Evolutionary conservation across 2,113 vertebrate genomes (phyloP).

Genomic region (Hippocampus abdominalis): DNA sequence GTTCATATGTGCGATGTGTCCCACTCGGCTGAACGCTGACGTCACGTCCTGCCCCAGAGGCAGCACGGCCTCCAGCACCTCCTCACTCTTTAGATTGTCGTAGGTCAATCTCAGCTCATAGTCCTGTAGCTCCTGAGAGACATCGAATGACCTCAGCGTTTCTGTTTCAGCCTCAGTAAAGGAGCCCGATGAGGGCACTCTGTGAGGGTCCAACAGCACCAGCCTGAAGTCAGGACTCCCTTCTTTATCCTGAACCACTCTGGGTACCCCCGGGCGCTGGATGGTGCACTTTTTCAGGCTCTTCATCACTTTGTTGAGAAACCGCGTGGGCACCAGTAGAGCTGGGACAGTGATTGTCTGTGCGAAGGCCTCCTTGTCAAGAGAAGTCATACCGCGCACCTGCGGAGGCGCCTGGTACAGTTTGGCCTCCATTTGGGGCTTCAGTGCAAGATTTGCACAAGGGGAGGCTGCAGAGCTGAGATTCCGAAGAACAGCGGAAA

Average conservation of each 20-base stretch:
- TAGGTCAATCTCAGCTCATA: slow-evolving; percentile 83
- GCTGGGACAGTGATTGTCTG: slow-evolving; percentile 82
- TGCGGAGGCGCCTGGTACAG: slow-evolving; percentile 73
- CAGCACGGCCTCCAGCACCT: slow-evolving; percentile 89
- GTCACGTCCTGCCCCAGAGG: slow-evolving; percentile 89
- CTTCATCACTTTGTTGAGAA: slow-evolving; percentile 74
- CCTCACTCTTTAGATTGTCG: slow-evolving; percentile 87
- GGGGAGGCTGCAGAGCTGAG: slow-evolving; percentile 1
- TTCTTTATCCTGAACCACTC: slow-evolving; percentile 80
- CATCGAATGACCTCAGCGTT: slow-evolving; percentile 71
- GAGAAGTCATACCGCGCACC: slow-evolving; percentile 88
- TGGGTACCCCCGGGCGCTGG: slow-evolving; percentile 81
- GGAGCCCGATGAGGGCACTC: slow-evolving; percentile 65
- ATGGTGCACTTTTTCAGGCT: slow-evolving; percentile 78
- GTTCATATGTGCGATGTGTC: slow-evolving; percentile 94
- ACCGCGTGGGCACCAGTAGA: slow-evolving; percentile 78
- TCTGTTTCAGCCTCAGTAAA: slow-evolving; percentile 74
- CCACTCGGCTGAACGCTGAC: slow-evolving; percentile 88
- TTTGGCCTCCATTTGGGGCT: slow-evolving; percentile 64
- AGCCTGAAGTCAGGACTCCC: slow-evolving; percentile 56
- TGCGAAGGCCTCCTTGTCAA: slow-evolving; percentile 84
- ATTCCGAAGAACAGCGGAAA: neutral
- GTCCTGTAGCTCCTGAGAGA: slow-evolving; percentile 70
- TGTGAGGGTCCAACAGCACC: slow-evolving; percentile 83
- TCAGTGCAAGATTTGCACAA: slow-evolving; percentile 4